phyloP scores from a whole-genome alignment of 2,113 vertebrate genomes.

The Daubentonia madagascariensis region DNA sequence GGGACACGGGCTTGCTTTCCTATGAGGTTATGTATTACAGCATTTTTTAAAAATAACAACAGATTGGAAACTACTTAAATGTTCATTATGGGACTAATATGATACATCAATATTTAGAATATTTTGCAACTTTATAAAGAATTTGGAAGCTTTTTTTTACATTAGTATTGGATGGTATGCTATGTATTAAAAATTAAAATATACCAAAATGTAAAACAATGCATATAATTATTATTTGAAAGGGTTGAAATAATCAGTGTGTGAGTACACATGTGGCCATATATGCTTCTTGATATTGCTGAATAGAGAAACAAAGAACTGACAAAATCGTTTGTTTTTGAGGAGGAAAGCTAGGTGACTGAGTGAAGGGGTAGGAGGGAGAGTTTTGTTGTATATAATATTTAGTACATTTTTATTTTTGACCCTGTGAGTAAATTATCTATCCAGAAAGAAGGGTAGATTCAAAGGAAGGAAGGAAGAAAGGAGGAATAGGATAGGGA shows the following conservation, averaged over 20 bases:
- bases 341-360: neutral
- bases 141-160: neutral
- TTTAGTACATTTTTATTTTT: neutral
- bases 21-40: neutral
- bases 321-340: neutral
- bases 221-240: neutral
- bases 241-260: neutral
- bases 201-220: neutral
- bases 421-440: neutral
- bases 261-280: neutral
- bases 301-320: neutral
- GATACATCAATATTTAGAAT: neutral
- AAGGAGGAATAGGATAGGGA: neutral
- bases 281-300: neutral
- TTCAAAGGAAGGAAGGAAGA: neutral
- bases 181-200: neutral
- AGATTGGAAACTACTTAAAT: neutral
- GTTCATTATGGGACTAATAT: neutral
- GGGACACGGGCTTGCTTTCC: neutral
- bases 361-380: neutral
- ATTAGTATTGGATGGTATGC: neutral
- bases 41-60: neutral
- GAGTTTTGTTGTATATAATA: neutral
- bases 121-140: constrained; percentile 5
- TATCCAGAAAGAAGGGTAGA: neutral